Conservation (phyloP, 2,113 vertebrate species). For the Rhabdomys dilectus region DNA sequence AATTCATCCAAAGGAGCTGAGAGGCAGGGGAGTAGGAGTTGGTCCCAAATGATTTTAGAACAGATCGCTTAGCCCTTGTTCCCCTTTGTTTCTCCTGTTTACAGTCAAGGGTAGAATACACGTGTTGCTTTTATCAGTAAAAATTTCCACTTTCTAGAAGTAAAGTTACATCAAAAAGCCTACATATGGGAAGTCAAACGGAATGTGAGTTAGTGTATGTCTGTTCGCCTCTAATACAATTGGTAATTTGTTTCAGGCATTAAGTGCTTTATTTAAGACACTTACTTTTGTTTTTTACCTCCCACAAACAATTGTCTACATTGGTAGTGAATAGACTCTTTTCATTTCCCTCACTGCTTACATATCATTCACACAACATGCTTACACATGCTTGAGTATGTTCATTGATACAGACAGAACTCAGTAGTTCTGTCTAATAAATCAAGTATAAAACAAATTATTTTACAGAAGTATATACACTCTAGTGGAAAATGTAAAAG, state of each 20-base stretch:
- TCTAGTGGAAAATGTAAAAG: not conserved
- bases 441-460: not conserved
- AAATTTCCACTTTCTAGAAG: not conserved
- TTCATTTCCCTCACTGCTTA: not conserved
- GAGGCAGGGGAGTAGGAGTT: not conserved
- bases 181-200: not conserved
- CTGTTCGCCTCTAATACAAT: constrained; percentile 25
- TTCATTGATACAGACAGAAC: not conserved
- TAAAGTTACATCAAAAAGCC: constrained; percentile 8
- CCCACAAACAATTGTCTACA: not conserved
- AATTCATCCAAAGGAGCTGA: not conserved
- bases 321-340: not conserved
- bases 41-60: not conserved
- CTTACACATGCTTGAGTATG: not conserved
- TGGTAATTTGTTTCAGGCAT: constrained; percentile 1
- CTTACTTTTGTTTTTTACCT: constrained; percentile 10
- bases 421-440: not conserved
- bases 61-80: not conserved
- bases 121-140: not conserved
- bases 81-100: not conserved
- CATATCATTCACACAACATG: not conserved
- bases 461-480: not conserved
- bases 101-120: not conserved
- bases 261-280: not conserved
- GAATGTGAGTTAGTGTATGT: not conserved